Evolutionary conservation across 2,113 vertebrate genomes (phyloP), one percentile per base, ranked within the genome.

Genomic region (Mirza zaza): DNA sequence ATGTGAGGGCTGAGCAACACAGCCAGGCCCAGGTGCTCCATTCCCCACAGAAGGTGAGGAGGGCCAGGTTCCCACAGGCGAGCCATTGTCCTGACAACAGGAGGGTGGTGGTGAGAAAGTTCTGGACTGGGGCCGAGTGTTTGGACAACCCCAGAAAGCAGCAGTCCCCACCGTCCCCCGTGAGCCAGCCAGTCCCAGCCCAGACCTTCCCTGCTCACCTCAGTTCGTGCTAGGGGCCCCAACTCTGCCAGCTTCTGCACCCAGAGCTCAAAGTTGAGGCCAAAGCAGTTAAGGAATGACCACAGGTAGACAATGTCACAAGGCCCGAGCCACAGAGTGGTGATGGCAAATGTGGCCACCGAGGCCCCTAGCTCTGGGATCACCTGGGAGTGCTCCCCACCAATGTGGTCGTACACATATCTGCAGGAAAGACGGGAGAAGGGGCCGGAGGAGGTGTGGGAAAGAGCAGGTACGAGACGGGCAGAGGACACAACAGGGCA

Each of bases 251-350:
- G 98, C 91, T 99, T 99, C 97, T 99, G 99, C 50, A 99, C 99
- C 99, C 99, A 99, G 67, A 99, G 99, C 98, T 99, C 99, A 94
- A 99, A 99, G 99, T 99, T 99, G 96, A 99, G 99, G 91, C 99
- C 99, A 2, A 99, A 99, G 98, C 99, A 99, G 99, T 99, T 99
- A 97, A 98, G 98, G 42, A 99, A 95, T 27, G 99, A 99, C 99
- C 99, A 99, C 97, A 99, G 98, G 97, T 99, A 99, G 79, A 99
- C 99, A 4, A 99, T 92, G 29, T 99, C 97, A 81, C 99, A 99
- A 1, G 99, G 99, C 2, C 99, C 99, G 12, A 99, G 98, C 99
- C 99, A 99, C 97, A 99, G 97, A 6, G 99, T 99, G 88, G 99
- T 99, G 97, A 99, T 0, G 0, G 98, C 94, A 34, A 99, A 99